A percentile compares a stretch with the other conserved stretches of the same genome.
These are phyloP conservation scores for Triplophysa dalaica DNA, from an alignment of 2,113 vertebrate genomes.

Conservation along the genomic window DNA sequence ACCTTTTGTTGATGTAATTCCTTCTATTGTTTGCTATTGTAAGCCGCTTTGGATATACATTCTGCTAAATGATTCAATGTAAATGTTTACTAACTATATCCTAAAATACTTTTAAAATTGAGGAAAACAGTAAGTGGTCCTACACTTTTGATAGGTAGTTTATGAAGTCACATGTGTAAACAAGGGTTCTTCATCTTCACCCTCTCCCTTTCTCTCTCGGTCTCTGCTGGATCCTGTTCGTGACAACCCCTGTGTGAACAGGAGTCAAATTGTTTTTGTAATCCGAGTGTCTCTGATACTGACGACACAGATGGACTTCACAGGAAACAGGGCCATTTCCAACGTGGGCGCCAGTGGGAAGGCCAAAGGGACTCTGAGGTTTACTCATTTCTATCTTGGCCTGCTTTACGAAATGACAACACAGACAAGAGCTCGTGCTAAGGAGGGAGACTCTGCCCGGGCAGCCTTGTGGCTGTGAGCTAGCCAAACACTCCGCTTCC, in stretches of 20 bases:
- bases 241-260: constrained; percentile 3
- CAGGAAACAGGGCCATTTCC: constrained; percentile 21
- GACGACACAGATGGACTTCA: constrained; percentile 12
- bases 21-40: too few relatives aligned
- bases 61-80: too few relatives aligned
- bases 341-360: constrained; percentile 14
- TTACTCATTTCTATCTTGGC: constrained; percentile 41
- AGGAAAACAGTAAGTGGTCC: too few relatives aligned
- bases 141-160: too few relatives aligned
- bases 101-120: too few relatives aligned
- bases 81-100: too few relatives aligned
- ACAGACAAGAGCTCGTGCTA: constrained; percentile 64
- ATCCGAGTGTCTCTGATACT: constrained; percentile 9
- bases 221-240: not conserved
- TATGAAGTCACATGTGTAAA: not conserved
- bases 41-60: too few relatives aligned
- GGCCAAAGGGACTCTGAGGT: constrained; percentile 18
- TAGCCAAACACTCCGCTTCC: constrained; percentile 46
- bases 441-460: constrained; percentile 58
- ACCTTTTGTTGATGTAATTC: too few relatives aligned
- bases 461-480: constrained; percentile 50
- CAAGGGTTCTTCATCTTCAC: not conserved
- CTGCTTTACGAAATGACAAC: constrained; percentile 52
- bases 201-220: not conserved
- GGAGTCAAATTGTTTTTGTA: not conserved